Percentiles rank a stretch among this genome's conserved stretches.
These are phyloP conservation scores for Hoplostethus atlanticus DNA, from an alignment of 2,797 vertebrate genomes.

Conservation along the genomic window DNA sequence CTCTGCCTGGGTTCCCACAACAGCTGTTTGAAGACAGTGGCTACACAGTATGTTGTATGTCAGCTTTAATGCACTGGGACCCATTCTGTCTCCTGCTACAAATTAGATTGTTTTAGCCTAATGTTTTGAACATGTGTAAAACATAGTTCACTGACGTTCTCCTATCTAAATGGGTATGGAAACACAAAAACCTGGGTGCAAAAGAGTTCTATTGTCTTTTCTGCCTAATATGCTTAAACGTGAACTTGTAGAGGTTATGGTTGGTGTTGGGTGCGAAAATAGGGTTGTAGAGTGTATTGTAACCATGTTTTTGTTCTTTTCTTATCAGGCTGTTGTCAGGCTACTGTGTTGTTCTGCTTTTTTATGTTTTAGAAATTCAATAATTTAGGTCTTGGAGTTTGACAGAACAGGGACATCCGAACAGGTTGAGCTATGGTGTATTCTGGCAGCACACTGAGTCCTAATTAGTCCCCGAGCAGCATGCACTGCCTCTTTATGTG, in stretches of 20 bases:
- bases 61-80: neutral
- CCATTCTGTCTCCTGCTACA: neutral
- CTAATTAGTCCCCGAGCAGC: conserved; percentile 53
- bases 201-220: too few species aligned
- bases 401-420: conserved; percentile 49
- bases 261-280: too few species aligned
- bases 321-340: neutral
- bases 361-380: conserved; percentile 5
- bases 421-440: conserved; percentile 18
- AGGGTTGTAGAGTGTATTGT: too few species aligned
- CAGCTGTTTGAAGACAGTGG: neutral
- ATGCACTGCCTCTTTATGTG: conserved; percentile 18
- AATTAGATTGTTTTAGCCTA: too few species aligned
- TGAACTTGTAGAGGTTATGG: too few species aligned
- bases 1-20: conserved; percentile 6
- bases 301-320: neutral
- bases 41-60: neutral
- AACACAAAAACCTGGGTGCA: neutral
- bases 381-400: conserved; percentile 11
- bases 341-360: conserved; percentile 10
- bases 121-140: neutral
- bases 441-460: conserved; percentile 23
- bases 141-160: neutral
- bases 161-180: neutral
- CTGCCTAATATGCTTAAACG: too few species aligned